Percentiles rank a stretch among this genome's conserved stretches.
Evolutionary conservation across 1,140 invertebrate species (phyloP).

Genomic region (Drosophila kikkawai): DNA sequence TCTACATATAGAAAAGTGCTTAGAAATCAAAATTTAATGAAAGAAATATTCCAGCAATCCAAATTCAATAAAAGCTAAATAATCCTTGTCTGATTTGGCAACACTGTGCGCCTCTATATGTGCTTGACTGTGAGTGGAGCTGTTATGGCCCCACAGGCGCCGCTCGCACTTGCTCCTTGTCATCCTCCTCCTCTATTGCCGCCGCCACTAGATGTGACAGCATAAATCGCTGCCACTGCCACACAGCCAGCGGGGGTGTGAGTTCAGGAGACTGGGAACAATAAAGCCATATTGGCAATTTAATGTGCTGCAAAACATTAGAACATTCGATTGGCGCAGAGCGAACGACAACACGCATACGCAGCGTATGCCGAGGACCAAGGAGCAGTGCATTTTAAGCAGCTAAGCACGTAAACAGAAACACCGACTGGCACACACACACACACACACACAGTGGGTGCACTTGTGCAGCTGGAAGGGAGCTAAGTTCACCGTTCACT

Average conservation of each 20-base stretch:
- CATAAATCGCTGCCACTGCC: slow-evolving; percentile 70
- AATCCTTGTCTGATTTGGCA: slow-evolving; percentile 9
- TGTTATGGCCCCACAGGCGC: slow-evolving; percentile 70
- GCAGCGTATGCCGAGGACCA: slow-evolving; percentile 41
- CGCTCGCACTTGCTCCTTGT: slow-evolving; percentile 49
- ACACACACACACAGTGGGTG: slow-evolving; percentile 10
- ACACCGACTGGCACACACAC: slow-evolving; percentile 25
- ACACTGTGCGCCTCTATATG: slow-evolving; percentile 8
- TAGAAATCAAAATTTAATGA: neutral
- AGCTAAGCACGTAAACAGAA: slow-evolving; percentile 75
- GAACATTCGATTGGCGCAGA: slow-evolving; percentile 47
- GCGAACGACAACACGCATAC: slow-evolving; percentile 65
- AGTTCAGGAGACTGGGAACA: slow-evolving; percentile 40
- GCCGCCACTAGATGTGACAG: slow-evolving; percentile 62
- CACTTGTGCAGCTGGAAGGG: slow-evolving; percentile 49
- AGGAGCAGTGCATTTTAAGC: slow-evolving; percentile 65
- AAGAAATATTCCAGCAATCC: neutral
- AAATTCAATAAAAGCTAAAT: neutral
- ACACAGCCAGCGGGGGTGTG: slow-evolving; percentile 6
- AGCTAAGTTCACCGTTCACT: slow-evolving; percentile 45
- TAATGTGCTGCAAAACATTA: slow-evolving; percentile 78
- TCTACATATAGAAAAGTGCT: neutral
- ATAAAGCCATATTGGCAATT: slow-evolving; percentile 81
- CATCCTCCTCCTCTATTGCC: neutral
- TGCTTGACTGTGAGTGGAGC: slow-evolving; percentile 34